These are phyloP conservation scores for Rhogogaster chlorosoma DNA, from an alignment of 2,888 invertebrate species.

Conservation along the genomic window DNA sequence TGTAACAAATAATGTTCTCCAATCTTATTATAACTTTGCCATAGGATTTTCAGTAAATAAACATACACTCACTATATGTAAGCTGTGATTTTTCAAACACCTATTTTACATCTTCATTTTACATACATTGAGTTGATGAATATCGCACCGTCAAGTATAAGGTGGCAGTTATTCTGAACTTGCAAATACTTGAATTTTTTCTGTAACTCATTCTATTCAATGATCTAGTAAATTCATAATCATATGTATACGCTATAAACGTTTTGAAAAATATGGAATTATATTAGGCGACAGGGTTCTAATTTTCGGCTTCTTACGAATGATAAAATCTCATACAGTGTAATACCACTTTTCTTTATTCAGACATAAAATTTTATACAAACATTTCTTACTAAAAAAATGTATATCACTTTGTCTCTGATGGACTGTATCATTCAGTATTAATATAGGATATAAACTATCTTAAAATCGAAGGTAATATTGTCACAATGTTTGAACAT, in stretches of 20 bases:
- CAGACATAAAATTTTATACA: neutral
- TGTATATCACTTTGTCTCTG: neutral
- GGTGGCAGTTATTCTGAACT: no score
- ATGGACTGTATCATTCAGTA: neutral
- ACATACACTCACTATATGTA: constrained; percentile 1
- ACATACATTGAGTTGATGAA: neutral
- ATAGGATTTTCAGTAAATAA: constrained; percentile 33
- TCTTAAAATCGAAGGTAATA: neutral
- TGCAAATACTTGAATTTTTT: no score
- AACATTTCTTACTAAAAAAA: neutral
- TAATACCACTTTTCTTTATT: neutral
- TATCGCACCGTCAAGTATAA: neutral
- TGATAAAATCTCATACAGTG: neutral
- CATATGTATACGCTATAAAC: neutral
- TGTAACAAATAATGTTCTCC: constrained; percentile 36
- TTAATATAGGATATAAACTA: neutral
- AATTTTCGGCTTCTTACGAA: neutral
- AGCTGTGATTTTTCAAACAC: neutral
- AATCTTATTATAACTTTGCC: constrained; percentile 25
- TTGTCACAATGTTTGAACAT: neutral
- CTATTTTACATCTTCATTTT: neutral
- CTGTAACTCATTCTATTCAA: no score
- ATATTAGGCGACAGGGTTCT: neutral
- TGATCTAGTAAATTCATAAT: neutral
- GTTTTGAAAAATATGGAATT: neutral